Evolutionary conservation across 2,113 vertebrate genomes (phyloP).

Genomic region (Naja naja): DNA sequence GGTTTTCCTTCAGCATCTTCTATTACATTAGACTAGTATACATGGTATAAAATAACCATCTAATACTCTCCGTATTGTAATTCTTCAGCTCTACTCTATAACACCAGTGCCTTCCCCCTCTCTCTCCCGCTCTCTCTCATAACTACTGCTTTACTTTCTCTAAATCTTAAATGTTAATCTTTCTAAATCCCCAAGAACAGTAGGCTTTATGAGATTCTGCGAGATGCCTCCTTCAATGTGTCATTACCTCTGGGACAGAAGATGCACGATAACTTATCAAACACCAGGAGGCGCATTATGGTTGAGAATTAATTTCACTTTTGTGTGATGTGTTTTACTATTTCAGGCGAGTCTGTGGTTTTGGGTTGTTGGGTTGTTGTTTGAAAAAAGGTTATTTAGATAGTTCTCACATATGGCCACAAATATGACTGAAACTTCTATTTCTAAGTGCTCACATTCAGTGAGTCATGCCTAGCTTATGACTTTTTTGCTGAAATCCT

Average conservation of each 20-base stretch:
- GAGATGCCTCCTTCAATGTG: background rate
- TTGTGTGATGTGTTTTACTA: background rate
- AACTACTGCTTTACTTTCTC: background rate
- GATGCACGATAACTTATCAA: background rate
- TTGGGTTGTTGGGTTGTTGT: background rate
- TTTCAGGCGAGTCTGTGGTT: background rate
- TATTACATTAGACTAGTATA: background rate
- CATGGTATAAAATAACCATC: background rate
- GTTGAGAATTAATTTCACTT: background rate
- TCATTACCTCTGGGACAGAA: background rate
- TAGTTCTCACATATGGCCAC: background rate
- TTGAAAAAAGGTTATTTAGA: background rate
- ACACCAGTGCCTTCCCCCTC: background rate
- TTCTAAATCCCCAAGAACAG: background rate
- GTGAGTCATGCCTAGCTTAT: background rate
- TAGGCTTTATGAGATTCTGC: background rate
- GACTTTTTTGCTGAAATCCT: background rate
- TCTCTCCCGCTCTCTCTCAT: background rate
- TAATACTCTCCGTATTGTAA: background rate
- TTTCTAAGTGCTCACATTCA: background rate
- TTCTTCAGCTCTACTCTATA: background rate
- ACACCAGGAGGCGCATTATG: background rate
- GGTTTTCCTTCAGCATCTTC: background rate
- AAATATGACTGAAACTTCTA: background rate
- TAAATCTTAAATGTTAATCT: background rate